A percentile compares a stretch with the other conserved stretches of the same genome.
Conservation (phyloP, 2,888 invertebrate species). For the Volucella inanis region DNA sequence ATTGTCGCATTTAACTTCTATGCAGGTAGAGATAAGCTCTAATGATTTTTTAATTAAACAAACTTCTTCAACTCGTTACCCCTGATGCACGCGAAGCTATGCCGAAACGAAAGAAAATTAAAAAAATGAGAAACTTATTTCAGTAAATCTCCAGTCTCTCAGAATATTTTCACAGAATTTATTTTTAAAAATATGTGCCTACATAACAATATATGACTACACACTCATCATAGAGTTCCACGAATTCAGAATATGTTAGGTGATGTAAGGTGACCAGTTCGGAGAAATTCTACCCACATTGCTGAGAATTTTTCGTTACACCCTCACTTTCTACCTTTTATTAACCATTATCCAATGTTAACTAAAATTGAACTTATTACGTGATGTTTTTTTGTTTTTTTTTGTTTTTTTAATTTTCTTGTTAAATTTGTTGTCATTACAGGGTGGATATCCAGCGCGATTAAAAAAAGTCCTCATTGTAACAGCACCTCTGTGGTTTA, state of each 20-base stretch:
- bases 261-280: too few species aligned
- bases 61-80: not conserved
- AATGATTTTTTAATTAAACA: slow-evolving; percentile 39
- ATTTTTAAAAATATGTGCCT: not conserved
- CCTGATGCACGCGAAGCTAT: slow-evolving; percentile 15
- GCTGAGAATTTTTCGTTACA: not conserved
- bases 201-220: not conserved
- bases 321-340: not conserved
- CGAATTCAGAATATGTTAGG: not conserved
- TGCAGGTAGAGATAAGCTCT: slow-evolving; percentile 2
- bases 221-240: not conserved
- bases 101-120: slow-evolving; percentile 27
- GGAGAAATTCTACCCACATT: not conserved
- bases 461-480: slow-evolving; percentile 98
- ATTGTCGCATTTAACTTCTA: slow-evolving; percentile 16
- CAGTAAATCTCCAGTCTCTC: not conserved
- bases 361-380: not conserved
- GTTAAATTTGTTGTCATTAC: slow-evolving; percentile 76
- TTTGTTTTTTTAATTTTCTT: slow-evolving; percentile 76
- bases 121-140: slow-evolving; percentile 27
- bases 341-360: too few species aligned
- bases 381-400: slow-evolving; percentile 32
- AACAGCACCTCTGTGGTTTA: slow-evolving; percentile 98
- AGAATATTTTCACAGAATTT: not conserved
- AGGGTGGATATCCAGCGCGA: slow-evolving; percentile 99